Evolutionary conservation across 2,113 vertebrate species (phyloP), one percentile per base, ranked within the genome.

Genomic region (Puma concolor): DNA sequence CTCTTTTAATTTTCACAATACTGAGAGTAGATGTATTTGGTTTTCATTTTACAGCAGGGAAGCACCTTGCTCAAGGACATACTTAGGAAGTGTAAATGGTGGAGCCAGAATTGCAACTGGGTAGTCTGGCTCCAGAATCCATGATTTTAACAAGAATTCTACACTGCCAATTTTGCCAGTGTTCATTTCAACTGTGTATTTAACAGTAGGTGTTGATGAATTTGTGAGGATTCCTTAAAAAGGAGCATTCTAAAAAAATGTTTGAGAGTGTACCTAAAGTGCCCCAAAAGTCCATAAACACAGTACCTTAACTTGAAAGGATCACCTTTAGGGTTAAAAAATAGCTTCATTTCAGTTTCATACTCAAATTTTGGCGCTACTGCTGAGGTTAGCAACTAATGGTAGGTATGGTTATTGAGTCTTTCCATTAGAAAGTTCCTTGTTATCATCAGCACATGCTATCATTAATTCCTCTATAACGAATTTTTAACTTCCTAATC

Each of bases 241-340:
- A 87, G 81, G 4, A 97, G 67, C 15, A 67, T 36, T 89, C 48
- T 77, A 38, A 84, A 93, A 86, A 74, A 7, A 10, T 41, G 57
- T 94, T 9, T 76, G 91, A 96, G 29, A 93, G 6, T 84, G 5
- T 80, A 87, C 10, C 81, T 95, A 89, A 94, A 87, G 50, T 91
- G 23, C 36, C 13, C 57, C 38, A 21, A 79, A 95, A 57, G 67
- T 23, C 36, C 77, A 81, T 88, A 95, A 86, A 88, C 54, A 87
- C 38, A 94, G 29, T 64, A 81, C 25, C 29, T 96, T 93, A 94
- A 89, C 83, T 79, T 90, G 74, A 97, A 81, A 66, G 69, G 76
- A 85, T 87, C 36, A 93, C 36, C 29, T 92, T 95, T 92, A 97
- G 69, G 50, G 90, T 94, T 82, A 96, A 95, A 97, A 96, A 63